Conservation (phyloP, 2,113 vertebrate genomes). For the Rhabdornis inornatus region DNA sequence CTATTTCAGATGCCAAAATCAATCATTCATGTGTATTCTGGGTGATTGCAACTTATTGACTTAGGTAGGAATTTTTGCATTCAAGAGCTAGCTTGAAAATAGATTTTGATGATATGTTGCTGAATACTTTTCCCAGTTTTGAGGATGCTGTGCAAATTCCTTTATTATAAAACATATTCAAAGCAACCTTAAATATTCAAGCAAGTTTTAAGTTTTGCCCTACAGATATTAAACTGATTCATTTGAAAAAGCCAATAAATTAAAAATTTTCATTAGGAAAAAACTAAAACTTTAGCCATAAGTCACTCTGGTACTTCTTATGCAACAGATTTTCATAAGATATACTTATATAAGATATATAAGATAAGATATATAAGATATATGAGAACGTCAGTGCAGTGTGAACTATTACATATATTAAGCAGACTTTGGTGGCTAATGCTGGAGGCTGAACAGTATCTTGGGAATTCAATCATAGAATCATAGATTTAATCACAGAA, state of each 20-base stretch:
- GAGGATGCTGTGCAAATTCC: background rate
- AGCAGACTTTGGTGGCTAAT: background rate
- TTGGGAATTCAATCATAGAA: background rate
- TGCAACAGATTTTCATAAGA: background rate
- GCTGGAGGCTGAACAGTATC: background rate
- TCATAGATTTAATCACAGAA: background rate
- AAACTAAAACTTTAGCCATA: background rate
- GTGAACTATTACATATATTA: background rate
- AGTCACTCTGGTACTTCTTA: background rate
- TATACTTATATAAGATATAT: no score
- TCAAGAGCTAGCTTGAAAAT: background rate
- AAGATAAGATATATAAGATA: no score
- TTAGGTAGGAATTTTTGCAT: background rate
- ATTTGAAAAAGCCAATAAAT: background rate
- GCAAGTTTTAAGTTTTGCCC: background rate
- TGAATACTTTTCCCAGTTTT: background rate
- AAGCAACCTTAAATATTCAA: background rate
- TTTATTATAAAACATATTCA: background rate
- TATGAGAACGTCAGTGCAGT: background rate
- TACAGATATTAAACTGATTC: background rate
- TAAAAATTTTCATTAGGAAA: background rate
- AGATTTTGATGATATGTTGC: background rate
- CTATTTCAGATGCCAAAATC: slow-evolving; percentile 1
- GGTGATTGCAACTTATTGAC: background rate
- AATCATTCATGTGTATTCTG: slow-evolving; percentile 1